Conservation (phyloP, 2,113 vertebrate genomes). For the Gobiocypris rarus region DNA sequence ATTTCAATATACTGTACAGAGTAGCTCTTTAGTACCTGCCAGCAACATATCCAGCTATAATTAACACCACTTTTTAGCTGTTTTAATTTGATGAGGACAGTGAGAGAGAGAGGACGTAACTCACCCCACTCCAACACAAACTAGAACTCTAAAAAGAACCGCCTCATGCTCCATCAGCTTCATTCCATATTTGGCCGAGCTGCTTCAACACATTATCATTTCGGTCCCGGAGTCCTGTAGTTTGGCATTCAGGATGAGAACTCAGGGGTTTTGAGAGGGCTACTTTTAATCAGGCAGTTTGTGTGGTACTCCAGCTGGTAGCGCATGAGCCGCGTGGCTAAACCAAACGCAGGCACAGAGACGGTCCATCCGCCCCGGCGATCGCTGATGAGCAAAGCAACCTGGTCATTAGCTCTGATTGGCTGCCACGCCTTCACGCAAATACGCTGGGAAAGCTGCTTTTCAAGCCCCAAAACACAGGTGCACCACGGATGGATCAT, state of each 20-base stretch:
- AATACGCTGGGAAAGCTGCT: constrained; percentile 45
- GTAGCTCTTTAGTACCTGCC: not conserved
- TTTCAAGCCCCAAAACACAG: constrained; percentile 49
- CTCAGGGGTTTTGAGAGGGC: constrained; percentile 26
- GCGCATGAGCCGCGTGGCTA: constrained; percentile 26
- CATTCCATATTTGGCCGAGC: not conserved
- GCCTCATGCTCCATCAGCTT: not conserved
- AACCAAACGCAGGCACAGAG: constrained; percentile 16
- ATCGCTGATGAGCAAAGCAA: constrained; percentile 48
- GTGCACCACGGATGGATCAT: constrained; percentile 25
- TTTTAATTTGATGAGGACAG: not conserved
- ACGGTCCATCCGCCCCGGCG: constrained; percentile 29
- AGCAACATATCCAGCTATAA: not conserved
- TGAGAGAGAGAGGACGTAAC: not conserved
- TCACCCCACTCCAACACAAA: not conserved
- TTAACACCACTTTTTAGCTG: not conserved
- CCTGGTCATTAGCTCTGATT: constrained; percentile 56
- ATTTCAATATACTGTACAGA: not conserved
- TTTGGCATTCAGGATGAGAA: constrained; percentile 46
- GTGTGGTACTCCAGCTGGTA: constrained; percentile 49
- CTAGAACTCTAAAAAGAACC: not conserved
- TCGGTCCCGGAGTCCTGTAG: constrained; percentile 10
- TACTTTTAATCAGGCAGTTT: constrained; percentile 55
- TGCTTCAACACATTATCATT: constrained; percentile 31
- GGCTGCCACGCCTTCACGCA: constrained; percentile 48